A percentile compares a stretch with the other conserved stretches of the same genome.
Conservation (phyloP, 2,797 vertebrate genomes). For the Balearica regulorum region DNA sequence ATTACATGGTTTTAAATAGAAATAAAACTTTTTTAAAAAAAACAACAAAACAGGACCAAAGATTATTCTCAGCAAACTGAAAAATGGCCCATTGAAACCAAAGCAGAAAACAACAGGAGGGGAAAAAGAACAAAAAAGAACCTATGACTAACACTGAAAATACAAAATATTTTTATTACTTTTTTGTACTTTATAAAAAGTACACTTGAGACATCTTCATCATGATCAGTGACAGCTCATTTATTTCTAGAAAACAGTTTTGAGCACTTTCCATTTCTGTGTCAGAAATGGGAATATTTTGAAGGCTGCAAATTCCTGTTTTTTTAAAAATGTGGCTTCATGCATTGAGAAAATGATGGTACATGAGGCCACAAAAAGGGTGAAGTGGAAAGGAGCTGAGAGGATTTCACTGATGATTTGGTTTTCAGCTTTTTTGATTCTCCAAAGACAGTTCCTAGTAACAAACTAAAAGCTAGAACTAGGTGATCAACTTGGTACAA, state of each 20-base stretch:
- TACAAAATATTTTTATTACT: slow-evolving; percentile 18
- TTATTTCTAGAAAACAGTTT: slow-evolving; percentile 9
- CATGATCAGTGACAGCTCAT: neutral
- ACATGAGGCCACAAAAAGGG: neutral
- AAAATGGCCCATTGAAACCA: neutral
- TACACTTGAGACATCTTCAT: slow-evolving; percentile 38
- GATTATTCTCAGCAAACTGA: neutral
- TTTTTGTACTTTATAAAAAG: neutral
- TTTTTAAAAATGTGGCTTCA: neutral
- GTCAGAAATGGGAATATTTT: neutral
- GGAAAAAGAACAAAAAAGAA: neutral
- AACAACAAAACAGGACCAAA: neutral
- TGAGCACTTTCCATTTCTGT: neutral
- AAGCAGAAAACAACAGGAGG: neutral
- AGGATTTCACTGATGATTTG: neutral
- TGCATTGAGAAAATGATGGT: neutral
- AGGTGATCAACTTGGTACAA: neutral
- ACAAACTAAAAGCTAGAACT: no score
- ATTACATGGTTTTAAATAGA: neutral
- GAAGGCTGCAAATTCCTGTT: neutral
- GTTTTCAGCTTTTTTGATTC: neutral
- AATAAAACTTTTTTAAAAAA: neutral
- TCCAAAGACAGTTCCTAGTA: no score
- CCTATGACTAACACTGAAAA: neutral
- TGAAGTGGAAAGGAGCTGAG: neutral